These are phyloP conservation scores for Boloria euphrosyne DNA, from an alignment of 2,888 invertebrate genomes.

Conservation along the genomic window DNA sequence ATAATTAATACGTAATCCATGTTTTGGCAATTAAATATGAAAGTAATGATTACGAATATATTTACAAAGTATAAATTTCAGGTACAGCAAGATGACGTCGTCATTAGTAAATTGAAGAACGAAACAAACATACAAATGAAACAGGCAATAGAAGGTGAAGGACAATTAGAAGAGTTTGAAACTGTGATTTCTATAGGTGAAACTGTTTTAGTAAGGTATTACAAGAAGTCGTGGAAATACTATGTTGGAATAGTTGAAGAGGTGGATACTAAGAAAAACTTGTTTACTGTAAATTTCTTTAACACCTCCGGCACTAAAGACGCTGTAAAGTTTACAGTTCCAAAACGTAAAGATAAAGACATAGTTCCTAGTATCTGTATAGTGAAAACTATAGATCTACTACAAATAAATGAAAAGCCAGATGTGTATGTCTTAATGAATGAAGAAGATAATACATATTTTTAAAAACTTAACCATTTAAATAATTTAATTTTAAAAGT, in stretches of 20 bases:
- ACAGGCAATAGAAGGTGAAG: background rate
- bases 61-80: background rate
- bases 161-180: background rate
- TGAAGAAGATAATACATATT: no score
- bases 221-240: background rate
- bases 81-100: background rate
- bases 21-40: no score
- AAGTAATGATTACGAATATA: background rate
- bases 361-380: background rate
- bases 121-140: background rate
- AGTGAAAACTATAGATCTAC: background rate
- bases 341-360: background rate
- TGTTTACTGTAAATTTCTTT: background rate
- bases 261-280: background rate
- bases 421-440: constrained; percentile 11
- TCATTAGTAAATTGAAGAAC: background rate
- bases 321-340: background rate
- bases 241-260: background rate
- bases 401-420: constrained; percentile 30
- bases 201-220: background rate
- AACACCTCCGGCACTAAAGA: background rate
- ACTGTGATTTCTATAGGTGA: background rate
- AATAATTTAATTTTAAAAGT: no score
- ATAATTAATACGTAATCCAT: no score
- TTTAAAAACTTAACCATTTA: no score